A percentile compares a stretch with the other conserved stretches of the same genome.
Conservation (phyloP, 2,113 vertebrate genomes). For the Tretioscincus oriximinensis region DNA sequence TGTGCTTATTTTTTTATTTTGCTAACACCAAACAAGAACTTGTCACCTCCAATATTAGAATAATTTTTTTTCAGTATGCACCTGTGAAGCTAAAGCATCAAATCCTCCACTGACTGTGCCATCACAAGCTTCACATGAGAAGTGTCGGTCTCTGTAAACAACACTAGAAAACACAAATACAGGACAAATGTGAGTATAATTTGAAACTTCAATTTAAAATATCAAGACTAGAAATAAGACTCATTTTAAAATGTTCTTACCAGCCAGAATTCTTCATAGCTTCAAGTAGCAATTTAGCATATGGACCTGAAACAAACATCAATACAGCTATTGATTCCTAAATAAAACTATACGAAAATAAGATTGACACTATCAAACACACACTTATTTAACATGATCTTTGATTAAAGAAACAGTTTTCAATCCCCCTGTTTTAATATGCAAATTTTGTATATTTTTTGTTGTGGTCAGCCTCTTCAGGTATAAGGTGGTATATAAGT, state of each 20-base stretch:
- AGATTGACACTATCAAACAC: slow-evolving; percentile 26
- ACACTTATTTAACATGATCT: background rate
- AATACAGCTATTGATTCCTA: slow-evolving; percentile 52
- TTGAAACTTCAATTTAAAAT: background rate
- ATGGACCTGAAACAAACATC: slow-evolving; percentile 81
- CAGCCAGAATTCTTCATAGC: slow-evolving; percentile 94
- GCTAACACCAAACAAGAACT: background rate
- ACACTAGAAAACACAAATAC: slow-evolving; percentile 72
- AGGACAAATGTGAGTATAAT: background rate
- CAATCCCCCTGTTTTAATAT: background rate
- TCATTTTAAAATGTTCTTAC: slow-evolving; percentile 73
- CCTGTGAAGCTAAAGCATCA: slow-evolving; percentile 89
- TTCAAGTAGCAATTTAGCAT: slow-evolving; percentile 89
- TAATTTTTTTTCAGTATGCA: slow-evolving; percentile 48
- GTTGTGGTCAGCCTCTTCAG: too few relatives aligned
- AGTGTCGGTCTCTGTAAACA: slow-evolving; percentile 86
- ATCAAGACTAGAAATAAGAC: slow-evolving; percentile 8
- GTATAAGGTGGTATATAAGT: too few relatives aligned
- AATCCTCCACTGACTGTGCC: slow-evolving; percentile 91
- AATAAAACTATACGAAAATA: slow-evolving; percentile 19
- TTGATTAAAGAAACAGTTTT: background rate
- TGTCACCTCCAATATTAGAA: rapidly evolving
- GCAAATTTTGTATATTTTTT: too few relatives aligned
- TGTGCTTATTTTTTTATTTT: background rate
- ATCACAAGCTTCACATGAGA: slow-evolving; percentile 94